A percentile compares a stretch with the other conserved stretches of the same genome.
Conservation (phyloP, 1,140 invertebrate genomes). For the Aphelenchoides fujianensis region DNA sequence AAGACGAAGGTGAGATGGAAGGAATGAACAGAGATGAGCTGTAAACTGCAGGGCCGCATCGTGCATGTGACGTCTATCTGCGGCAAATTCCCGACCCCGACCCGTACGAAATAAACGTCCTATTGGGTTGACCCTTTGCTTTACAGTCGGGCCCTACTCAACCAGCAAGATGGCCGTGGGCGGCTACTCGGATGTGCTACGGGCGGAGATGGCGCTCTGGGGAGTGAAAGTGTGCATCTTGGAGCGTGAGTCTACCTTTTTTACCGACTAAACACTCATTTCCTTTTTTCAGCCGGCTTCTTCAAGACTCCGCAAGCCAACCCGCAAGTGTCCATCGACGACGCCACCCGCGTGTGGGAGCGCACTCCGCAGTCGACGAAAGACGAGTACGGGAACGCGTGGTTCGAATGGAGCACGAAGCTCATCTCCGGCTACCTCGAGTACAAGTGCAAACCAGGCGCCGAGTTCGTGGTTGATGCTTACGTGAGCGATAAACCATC, state of each 20-base stretch:
- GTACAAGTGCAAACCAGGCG: conserved; percentile 28
- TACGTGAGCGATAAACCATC: too few species aligned
- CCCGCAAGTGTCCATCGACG: conserved; percentile 18
- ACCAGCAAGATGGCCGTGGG: conserved; percentile 25
- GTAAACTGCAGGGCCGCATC: too few species aligned
- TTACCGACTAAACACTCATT: neutral
- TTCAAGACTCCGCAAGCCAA: conserved; percentile 31
- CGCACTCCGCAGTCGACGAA: conserved; percentile 20
- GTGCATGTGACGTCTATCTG: conserved; percentile 18
- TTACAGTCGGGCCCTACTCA: conserved; percentile 22
- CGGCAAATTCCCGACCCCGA: conserved; percentile 22
- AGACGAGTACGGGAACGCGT: conserved; percentile 28
- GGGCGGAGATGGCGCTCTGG: conserved; percentile 16
- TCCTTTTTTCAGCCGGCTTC: conserved; percentile 13
- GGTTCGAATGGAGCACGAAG: conserved; percentile 24
- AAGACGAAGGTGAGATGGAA: too few species aligned
- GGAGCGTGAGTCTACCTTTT: conserved; percentile 10
- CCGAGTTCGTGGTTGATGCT: conserved; percentile 17
- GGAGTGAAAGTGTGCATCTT: conserved; percentile 12
- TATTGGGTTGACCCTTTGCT: too few species aligned
- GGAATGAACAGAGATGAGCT: too few species aligned
- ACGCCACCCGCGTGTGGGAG: conserved; percentile 17
- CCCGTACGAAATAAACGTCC: too few species aligned
- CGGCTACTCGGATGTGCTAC: conserved; percentile 19
- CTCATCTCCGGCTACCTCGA: conserved; percentile 26